phyloP scores from a whole-genome alignment of 2,888 invertebrate genomes.

The Cistogaster globosa region DNA sequence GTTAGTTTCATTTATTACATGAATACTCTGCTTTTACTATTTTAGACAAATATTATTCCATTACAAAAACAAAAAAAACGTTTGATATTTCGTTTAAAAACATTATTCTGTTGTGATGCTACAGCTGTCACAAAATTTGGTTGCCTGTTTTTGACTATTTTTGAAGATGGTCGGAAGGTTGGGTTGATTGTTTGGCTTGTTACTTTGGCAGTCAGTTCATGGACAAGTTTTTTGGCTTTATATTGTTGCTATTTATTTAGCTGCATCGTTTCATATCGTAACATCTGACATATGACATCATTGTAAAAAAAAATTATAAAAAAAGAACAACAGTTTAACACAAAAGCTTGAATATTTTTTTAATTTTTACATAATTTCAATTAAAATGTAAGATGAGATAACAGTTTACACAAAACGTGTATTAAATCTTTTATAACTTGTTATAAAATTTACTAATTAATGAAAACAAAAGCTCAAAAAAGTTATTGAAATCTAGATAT shows the following conservation, averaged over 20 bases:
- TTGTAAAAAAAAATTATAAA: slow-evolving; percentile 28
- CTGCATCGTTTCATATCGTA: slow-evolving; percentile 51
- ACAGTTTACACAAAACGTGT: background rate
- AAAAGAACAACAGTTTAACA: slow-evolving; percentile 6
- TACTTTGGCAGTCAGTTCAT: slow-evolving; percentile 2
- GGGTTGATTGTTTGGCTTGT: background rate
- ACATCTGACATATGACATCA: slow-evolving; percentile 66
- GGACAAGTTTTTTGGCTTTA: slow-evolving; percentile 26
- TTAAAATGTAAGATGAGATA: slow-evolving; percentile 31
- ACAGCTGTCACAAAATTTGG: background rate
- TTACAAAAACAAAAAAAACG: background rate
- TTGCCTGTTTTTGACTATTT: background rate
- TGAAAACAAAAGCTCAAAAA: background rate
- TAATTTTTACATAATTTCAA: background rate
- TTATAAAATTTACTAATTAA: background rate
- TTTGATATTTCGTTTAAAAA: background rate
- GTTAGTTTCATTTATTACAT: no score
- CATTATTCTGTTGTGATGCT: slow-evolving; percentile 16
- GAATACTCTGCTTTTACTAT: background rate
- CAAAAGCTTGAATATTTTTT: background rate
- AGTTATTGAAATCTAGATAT: background rate
- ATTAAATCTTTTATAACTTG: background rate
- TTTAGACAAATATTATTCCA: background rate
- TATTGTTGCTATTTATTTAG: background rate
- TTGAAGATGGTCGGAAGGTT: background rate